Conservation (phyloP, 2,888 invertebrate species). For the Euplagia quadripunctaria region DNA sequence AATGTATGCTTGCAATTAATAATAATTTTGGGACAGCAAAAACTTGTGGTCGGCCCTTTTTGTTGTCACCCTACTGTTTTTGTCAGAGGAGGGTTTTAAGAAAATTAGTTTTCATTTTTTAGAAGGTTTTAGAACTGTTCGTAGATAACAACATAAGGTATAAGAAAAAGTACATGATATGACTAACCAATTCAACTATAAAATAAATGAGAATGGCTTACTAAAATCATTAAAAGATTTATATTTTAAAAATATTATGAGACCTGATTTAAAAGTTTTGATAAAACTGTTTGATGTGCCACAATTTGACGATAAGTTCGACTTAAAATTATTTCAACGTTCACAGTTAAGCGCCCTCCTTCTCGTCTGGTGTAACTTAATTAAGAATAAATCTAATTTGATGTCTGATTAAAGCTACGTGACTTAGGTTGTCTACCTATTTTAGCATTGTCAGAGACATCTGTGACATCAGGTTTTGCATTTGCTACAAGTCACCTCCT, state of each 20-base stretch:
- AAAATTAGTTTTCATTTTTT: slow-evolving; percentile 66
- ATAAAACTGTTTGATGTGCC: neutral
- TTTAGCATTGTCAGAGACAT: neutral
- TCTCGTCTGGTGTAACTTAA: neutral
- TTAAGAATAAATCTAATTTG: neutral
- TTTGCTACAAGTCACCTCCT: neutral
- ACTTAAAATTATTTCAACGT: neutral
- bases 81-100: slow-evolving; percentile 65
- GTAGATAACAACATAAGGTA: neutral
- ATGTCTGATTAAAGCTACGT: neutral
- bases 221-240: neutral
- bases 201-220: neutral
- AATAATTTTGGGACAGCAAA: slow-evolving; percentile 81
- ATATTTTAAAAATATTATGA: neutral
- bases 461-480: neutral
- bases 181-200: neutral
- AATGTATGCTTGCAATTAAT: slow-evolving; percentile 82
- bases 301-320: neutral
- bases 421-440: neutral
- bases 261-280: neutral
- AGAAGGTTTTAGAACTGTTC: slow-evolving; percentile 13
- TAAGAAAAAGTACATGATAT: neutral
- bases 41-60: slow-evolving; percentile 66
- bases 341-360: neutral
- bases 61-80: slow-evolving; percentile 61